Base-by-base conservation (phyloP, 2,888 invertebrate genomes). In the Lycaena phlaeas region DNA sequence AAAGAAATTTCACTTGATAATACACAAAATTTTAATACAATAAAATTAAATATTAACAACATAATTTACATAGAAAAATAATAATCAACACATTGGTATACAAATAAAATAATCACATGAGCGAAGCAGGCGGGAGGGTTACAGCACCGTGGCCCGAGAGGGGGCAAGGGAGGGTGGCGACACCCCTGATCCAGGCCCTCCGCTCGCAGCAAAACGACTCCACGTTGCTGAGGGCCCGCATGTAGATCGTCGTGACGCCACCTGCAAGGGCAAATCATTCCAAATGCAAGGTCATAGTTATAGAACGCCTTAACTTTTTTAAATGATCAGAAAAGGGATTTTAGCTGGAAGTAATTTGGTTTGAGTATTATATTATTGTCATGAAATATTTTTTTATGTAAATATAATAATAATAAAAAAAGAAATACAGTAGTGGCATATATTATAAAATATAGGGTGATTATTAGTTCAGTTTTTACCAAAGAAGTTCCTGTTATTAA, bases 191-290 rank as follows among this genome's bases (percentile, higher is more conserved):
- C 88, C 89, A 89, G 6, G 85, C 79, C 3, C 68, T 82, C 42
- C 88, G 78, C 57, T 87, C 86, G 49, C 86, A 87, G 58, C 88
- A 90, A 54, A 85, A 91, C 30, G 89, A 89, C 61, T 92, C 91
- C 17, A 89, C 88, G 51, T 87, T 88, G 57, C 84, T 88, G 12
- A 91, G 64, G 0, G 90, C 87, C 30, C 87, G 81, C 87, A 87
- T 88, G 60, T 88, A 87, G 44, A 86, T 82, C 0, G 90, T 89
- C 1, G 89, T 90, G 5, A 89, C 87, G 15, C 90, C 90, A 34
- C 90, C 84, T 84, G 50, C 1, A 25, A 46, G 4, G 4, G 22
- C 9, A 42, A 38, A 27, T 30, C 5, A 26, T 28, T 30, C 27
- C 30, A 17, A 37, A 28, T 36, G 36, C 36, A 12, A 36, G 36